phyloP scores from a whole-genome alignment of 2,113 vertebrate species.

The Hypanus sabinus region DNA sequence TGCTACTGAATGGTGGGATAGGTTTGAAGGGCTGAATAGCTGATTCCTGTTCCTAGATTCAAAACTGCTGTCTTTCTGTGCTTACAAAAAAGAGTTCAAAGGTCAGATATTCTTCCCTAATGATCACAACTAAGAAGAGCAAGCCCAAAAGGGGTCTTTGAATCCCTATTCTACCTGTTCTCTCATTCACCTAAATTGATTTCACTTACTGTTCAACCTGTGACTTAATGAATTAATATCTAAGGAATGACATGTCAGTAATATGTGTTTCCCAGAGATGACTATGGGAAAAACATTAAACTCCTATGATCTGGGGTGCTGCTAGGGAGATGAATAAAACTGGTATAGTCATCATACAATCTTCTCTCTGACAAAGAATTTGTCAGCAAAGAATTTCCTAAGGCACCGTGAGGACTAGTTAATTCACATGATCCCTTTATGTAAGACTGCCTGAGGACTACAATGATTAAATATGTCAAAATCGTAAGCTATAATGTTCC shows the following conservation, averaged over 20 bases:
- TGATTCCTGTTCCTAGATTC: too few species aligned
- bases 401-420: neutral
- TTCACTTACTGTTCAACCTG: neutral
- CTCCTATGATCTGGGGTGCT: neutral
- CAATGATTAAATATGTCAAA: slow-evolving; percentile 1
- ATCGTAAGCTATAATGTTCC: neutral
- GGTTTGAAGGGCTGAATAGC: too few species aligned
- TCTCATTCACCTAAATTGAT: neutral
- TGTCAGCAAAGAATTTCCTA: neutral
- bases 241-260: neutral
- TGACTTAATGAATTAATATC: neutral
- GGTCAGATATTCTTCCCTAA: neutral
- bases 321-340: neutral
- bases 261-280: neutral
- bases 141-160: neutral
- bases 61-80: too few species aligned
- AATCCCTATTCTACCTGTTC: neutral
- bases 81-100: neutral
- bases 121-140: neutral
- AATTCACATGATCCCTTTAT: neutral
- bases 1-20: too few species aligned
- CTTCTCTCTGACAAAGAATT: neutral
- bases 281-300: neutral
- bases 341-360: neutral
- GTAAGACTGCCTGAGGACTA: neutral